Conservation (phyloP, 2,888 invertebrate species). For the Galeruca laticollis region DNA sequence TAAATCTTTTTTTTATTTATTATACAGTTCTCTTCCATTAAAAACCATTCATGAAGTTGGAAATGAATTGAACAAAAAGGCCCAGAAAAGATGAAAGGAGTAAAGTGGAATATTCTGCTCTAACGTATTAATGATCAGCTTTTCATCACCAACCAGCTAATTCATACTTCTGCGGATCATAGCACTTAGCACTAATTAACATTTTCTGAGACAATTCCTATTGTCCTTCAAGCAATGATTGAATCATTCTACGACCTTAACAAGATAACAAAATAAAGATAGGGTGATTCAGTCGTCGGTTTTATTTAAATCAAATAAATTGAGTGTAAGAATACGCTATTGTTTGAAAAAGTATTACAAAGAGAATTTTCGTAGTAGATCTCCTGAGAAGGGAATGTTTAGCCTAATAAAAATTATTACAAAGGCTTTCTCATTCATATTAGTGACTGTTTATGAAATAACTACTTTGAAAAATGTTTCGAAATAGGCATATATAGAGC, state of each 20-base stretch:
- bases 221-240: not conserved
- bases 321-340: not conserved
- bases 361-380: too few species aligned
- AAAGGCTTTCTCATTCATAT: too few species aligned
- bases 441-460: too few species aligned
- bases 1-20: not conserved
- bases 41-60: not conserved
- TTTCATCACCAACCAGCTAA: not conserved
- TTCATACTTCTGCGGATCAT: conserved; percentile 1
- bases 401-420: too few species aligned
- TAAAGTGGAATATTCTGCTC: not conserved
- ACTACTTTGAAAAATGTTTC: too few species aligned
- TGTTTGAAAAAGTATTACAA: not conserved
- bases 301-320: not conserved
- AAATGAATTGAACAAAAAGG: not conserved
- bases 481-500: too few species aligned
- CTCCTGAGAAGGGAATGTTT: too few species aligned
- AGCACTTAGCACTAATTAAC: conserved; percentile 3
- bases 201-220: conserved; percentile 3
- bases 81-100: not conserved
- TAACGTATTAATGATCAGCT: not conserved
- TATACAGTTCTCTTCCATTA: not conserved
- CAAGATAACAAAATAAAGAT: conserved; percentile 1
- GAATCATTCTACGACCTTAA: not conserved
- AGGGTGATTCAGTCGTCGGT: not conserved